phyloP scores from a whole-genome alignment of 2,113 vertebrate genomes.

The Callocephalon fimbriatum region DNA sequence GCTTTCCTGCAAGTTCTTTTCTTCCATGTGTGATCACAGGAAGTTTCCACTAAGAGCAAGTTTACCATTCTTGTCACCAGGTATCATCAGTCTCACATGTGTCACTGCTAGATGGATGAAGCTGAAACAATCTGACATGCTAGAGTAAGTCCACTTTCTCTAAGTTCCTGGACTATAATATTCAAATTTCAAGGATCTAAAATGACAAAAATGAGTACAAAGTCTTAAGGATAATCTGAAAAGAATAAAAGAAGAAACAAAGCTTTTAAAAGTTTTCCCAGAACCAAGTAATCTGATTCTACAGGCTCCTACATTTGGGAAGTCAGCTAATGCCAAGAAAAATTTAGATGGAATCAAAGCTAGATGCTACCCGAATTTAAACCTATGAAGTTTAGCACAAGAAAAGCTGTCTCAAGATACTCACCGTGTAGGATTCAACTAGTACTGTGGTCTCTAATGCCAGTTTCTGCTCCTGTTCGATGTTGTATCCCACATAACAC shows the following conservation, averaged over 20 bases:
- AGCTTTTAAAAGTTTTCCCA: background rate
- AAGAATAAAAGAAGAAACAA: background rate
- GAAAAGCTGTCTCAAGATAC: slow-evolving; percentile 35
- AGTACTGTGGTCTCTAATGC: slow-evolving; percentile 97
- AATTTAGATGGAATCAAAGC: background rate
- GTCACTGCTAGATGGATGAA: background rate
- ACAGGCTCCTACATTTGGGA: background rate
- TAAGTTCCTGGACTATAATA: background rate
- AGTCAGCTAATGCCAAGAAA: background rate
- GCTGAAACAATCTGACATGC: background rate
- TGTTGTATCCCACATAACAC: slow-evolving; percentile 98
- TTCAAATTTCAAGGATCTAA: background rate
- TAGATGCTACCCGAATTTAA: background rate
- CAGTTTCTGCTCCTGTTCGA: slow-evolving; percentile 98
- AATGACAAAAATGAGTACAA: background rate
- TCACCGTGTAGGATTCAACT: slow-evolving; percentile 96
- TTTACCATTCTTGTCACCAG: background rate
- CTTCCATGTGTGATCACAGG: background rate
- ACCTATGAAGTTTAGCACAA: background rate
- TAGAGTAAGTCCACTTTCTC: background rate
- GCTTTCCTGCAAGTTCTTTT: background rate
- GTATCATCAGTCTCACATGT: fast-evolving
- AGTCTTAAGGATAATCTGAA: background rate
- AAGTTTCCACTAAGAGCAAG: background rate
- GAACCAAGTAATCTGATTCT: background rate